Percentiles rank a stretch among this genome's conserved stretches.
These are phyloP conservation scores for Spinibarbus caldwelli DNA, from an alignment of 2,797 vertebrate species.

Conservation along the genomic window DNA sequence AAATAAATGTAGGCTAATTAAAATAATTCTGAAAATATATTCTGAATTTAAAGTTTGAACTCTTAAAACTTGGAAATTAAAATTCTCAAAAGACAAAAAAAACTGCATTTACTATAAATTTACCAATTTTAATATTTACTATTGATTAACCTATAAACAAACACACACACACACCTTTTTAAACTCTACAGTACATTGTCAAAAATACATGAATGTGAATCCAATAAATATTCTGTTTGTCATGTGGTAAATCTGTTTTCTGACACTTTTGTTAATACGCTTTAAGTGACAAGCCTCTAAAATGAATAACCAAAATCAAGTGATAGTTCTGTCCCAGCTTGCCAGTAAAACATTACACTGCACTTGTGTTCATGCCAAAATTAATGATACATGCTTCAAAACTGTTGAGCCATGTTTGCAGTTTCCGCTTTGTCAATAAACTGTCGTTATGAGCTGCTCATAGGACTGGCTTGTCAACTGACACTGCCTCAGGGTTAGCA, in stretches of 20 bases:
- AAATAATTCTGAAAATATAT: not conserved
- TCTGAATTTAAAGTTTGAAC: not conserved
- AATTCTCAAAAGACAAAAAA: not conserved
- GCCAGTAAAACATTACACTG: not conserved
- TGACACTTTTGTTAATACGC: not conserved
- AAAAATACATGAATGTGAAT: not conserved
- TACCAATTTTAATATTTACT: not conserved
- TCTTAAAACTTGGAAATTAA: not conserved
- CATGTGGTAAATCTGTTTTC: not conserved
- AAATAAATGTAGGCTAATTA: not conserved
- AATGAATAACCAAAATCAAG: not conserved
- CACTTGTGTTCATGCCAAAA: not conserved
- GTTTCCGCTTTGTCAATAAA: constrained; percentile 11
- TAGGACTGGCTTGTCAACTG: constrained; percentile 35
- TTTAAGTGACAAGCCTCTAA: not conserved
- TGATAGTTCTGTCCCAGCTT: constrained; percentile 2
- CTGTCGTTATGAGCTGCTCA: constrained; percentile 23
- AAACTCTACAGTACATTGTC: too few relatives aligned
- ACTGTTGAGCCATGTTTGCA: not conserved
- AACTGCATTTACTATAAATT: not conserved
- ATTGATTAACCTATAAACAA: not conserved
- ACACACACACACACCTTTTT: not conserved
- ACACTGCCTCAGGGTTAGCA: constrained; percentile 10
- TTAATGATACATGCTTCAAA: constrained; percentile 1
- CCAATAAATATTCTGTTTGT: not conserved